These are phyloP conservation scores for Gobio gobio DNA, from an alignment of 2,113 vertebrate genomes.

Conservation along the genomic window DNA sequence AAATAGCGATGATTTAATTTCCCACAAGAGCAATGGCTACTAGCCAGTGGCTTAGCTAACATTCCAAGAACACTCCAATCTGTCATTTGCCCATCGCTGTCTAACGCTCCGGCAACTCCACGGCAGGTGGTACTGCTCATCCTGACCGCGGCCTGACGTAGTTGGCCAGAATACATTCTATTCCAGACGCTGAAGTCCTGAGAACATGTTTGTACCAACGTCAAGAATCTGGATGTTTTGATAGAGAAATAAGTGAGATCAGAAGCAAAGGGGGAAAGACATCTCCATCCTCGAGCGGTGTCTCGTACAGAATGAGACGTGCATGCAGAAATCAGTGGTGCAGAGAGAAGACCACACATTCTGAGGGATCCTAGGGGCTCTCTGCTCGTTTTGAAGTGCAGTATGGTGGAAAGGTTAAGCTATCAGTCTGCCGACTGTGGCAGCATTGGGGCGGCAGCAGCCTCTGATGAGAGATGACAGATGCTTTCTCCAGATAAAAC, in stretches of 20 bases:
- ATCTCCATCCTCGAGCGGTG: slow-evolving; percentile 39
- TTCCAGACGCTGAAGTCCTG: slow-evolving; percentile 27
- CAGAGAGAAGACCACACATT: slow-evolving; percentile 73
- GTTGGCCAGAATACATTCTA: neutral
- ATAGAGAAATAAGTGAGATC: slow-evolving; percentile 15
- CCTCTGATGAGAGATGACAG: slow-evolving; percentile 70
- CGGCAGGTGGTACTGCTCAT: slow-evolving; percentile 37
- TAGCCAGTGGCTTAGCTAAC: neutral
- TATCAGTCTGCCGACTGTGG: slow-evolving; percentile 65
- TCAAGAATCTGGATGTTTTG: neutral
- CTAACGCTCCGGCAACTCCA: neutral
- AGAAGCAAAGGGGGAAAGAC: slow-evolving; percentile 37
- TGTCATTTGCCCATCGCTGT: slow-evolving; percentile 27
- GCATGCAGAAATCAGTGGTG: slow-evolving; percentile 64
- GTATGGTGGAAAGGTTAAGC: slow-evolving; percentile 64
- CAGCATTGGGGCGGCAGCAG: slow-evolving; percentile 58
- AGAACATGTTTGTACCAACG: slow-evolving; percentile 1
- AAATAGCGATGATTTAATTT: slow-evolving; percentile 7
- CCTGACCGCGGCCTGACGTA: slow-evolving; percentile 13
- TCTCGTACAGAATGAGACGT: slow-evolving; percentile 55
- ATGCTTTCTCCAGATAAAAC: slow-evolving; percentile 74
- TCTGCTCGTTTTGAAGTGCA: slow-evolving; percentile 62
- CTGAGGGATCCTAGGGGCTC: slow-evolving; percentile 57
- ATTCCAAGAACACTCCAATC: slow-evolving; percentile 8
- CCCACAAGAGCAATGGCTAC: slow-evolving; percentile 33